A percentile compares a stretch with the other conserved stretches of the same genome.
Evolutionary conservation across 2,888 invertebrate species (phyloP).

Genomic region (Eubasilissa splendida): DNA sequence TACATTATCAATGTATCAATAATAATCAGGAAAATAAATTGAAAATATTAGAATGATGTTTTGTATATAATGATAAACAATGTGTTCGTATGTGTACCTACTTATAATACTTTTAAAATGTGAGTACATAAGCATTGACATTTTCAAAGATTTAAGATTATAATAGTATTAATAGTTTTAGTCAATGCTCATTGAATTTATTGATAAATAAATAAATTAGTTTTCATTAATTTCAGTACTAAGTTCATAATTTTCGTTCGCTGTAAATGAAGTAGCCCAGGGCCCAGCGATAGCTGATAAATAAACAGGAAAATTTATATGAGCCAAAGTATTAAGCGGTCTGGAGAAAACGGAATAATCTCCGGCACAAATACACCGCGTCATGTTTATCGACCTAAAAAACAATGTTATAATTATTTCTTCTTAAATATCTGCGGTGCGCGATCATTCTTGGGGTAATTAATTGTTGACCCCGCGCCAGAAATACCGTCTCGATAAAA

Average conservation of each 20-base stretch:
- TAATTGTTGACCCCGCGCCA: constrained; percentile 42
- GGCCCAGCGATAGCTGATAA: constrained; percentile 50
- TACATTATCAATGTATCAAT: too few relatives aligned
- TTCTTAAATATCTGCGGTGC: constrained; percentile 55
- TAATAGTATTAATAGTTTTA: too few relatives aligned
- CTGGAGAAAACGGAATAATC: constrained; percentile 50
- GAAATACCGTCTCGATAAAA: not conserved
- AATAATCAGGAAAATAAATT: too few relatives aligned
- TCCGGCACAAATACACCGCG: constrained; percentile 49
- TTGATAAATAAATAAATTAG: not conserved
- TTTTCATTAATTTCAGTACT: not conserved
- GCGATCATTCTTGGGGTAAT: constrained; percentile 52
- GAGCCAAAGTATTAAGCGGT: constrained; percentile 48
- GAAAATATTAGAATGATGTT: too few relatives aligned
- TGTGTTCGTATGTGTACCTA: too few relatives aligned
- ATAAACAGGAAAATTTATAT: constrained; percentile 52
- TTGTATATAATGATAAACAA: too few relatives aligned
- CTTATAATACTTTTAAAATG: too few relatives aligned
- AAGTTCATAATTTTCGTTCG: not conserved
- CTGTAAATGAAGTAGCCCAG: constrained; percentile 1
- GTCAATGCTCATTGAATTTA: too few relatives aligned
- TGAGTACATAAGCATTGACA: too few relatives aligned
- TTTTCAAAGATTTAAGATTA: too few relatives aligned
- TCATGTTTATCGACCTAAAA: constrained; percentile 53
- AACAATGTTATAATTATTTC: constrained; percentile 56